These are phyloP conservation scores for Epinephelus lanceolatus DNA, from an alignment of 2,113 vertebrate genomes.

Conservation along the genomic window DNA sequence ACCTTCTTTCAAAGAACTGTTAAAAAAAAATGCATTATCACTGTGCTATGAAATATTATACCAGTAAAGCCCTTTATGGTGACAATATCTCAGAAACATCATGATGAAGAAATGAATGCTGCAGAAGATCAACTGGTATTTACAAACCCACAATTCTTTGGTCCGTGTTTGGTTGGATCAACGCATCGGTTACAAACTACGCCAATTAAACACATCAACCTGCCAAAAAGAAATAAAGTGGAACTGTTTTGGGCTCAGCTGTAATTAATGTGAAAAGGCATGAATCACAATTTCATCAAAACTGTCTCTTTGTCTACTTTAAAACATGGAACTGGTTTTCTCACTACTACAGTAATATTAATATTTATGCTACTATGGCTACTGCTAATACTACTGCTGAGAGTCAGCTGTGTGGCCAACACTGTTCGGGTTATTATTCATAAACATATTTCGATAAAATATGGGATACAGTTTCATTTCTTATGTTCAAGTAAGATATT, in stretches of 20 bases:
- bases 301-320: not conserved
- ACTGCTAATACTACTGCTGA: not conserved
- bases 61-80: slow-evolving; percentile 47
- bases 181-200: not conserved
- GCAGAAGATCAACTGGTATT: not conserved
- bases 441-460: not conserved
- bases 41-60: slow-evolving; percentile 9
- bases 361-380: slow-evolving; percentile 17
- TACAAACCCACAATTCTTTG: slow-evolving; percentile 13
- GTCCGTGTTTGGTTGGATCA: slow-evolving; percentile 1
- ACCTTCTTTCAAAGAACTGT: not conserved
- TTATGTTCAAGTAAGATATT: not conserved
- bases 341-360: not conserved
- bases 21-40: slow-evolving; percentile 2
- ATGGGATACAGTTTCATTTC: not conserved
- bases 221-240: not conserved
- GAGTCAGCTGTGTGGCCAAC: not conserved
- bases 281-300: not conserved
- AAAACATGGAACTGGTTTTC: not conserved
- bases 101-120: not conserved
- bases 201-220: not conserved
- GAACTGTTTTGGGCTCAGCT: not conserved
- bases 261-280: not conserved
- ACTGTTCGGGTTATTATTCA: not conserved
- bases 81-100: slow-evolving; percentile 5